Base-by-base conservation (phyloP, 92 coral and sea anemone genomes). In the Siderastrea siderea region DNA sequence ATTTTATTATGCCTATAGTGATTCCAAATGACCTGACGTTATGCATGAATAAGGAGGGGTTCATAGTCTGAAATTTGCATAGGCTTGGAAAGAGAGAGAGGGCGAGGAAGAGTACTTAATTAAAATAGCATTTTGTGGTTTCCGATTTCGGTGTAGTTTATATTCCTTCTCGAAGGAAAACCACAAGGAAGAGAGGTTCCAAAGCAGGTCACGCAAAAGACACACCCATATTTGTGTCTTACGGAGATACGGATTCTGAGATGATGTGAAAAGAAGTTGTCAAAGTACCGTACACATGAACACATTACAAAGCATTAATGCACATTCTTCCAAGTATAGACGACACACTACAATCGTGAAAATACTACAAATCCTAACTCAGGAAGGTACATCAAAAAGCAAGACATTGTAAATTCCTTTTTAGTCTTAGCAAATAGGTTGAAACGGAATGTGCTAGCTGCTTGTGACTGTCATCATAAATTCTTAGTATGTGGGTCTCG, bases 11-110 rank as follows among this genome's bases (percentile, higher is more conserved):
- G 11, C 12, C 2, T 68, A 50, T 68, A 7, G 45, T 69, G 69
- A 46, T 54, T 69, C 58, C 58, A 17, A 12, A 47, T 26, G 50
- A 55, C 3, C 16, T 11, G 19, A 38, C 77, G 62, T 71, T n/a
- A 55, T 68, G 85, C 77, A 68, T 68, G 76, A 68, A 14, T 65
- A 44, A 49, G 47, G 26, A 16, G n/a, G 12, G 43, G 57, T 54
- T 47, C 64, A 53, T 7, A 9, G 53, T 71, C 8, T 70, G 17
- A 48, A 81, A 68, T 67, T 81, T 81, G 77, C 85, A 68, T 70
- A 48, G 69, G 15, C 61, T 45, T 55, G 14, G 51, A 7, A 26
- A 26, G 38, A 38, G 5, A 44, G 43, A 62, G 50, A 26, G 59
- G 15, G 50, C 43, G 75, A 57, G 14, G 45, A 51, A n/a, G 51